phyloP scores from a whole-genome alignment of 2,113 vertebrate genomes.

The Pristiophorus japonicus region DNA sequence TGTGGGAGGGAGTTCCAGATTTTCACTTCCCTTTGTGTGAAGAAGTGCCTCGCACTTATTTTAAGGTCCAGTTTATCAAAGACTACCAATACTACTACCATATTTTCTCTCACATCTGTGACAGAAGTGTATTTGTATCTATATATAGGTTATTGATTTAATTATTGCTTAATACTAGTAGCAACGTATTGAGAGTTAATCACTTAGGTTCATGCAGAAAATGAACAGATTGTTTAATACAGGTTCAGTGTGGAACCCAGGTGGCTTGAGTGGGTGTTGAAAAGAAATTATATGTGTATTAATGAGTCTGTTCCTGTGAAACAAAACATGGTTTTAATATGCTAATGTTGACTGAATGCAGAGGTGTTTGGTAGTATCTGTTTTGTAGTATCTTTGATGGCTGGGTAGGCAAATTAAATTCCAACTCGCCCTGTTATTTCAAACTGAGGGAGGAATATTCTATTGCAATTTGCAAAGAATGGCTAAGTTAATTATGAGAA shows the following conservation, averaged over 20 bases:
- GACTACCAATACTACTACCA: neutral
- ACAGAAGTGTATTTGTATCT: neutral
- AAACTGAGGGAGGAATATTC: neutral
- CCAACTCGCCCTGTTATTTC: neutral
- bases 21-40: neutral
- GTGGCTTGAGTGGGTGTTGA: conserved; percentile 19
- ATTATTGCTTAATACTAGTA: neutral
- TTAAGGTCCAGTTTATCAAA: neutral
- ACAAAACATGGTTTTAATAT: conserved; percentile 7
- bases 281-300: neutral
- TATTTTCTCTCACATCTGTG: neutral
- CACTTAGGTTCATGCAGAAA: neutral
- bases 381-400: neutral
- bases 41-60: neutral
- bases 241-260: neutral
- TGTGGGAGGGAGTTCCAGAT: neutral
- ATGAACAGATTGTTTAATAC: neutral
- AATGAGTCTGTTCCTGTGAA: neutral
- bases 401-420: neutral
- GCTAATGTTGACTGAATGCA: conserved; percentile 23
- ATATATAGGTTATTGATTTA: neutral
- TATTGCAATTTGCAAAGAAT: conserved; percentile 21
- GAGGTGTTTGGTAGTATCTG: conserved; percentile 16
- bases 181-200: neutral
- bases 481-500: neutral